A percentile compares a stretch with the other conserved stretches of the same genome.
phyloP scores from a whole-genome alignment of 1,140 invertebrate species.

The Macrobrachium nipponense region DNA sequence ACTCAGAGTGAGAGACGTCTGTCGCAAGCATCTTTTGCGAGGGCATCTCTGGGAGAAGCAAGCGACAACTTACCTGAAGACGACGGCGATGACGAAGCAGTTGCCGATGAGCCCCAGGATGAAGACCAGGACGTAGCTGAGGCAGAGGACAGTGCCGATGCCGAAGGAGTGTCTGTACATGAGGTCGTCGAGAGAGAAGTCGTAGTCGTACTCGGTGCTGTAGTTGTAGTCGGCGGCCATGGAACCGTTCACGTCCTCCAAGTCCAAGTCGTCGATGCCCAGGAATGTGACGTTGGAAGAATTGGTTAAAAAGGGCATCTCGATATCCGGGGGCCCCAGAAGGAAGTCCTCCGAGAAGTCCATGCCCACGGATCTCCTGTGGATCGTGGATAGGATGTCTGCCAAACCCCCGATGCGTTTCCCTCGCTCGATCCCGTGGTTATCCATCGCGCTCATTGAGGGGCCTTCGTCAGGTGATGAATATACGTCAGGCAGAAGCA shows the following conservation, averaged over 20 bases:
- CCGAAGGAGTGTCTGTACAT: slow-evolving; percentile 64
- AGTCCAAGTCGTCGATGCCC: neutral
- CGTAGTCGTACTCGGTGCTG: slow-evolving; percentile 28
- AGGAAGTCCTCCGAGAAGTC: too few species aligned
- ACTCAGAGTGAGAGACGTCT: too few species aligned
- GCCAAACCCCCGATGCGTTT: too few species aligned
- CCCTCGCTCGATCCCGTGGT: too few species aligned
- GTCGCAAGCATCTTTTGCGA: too few species aligned
- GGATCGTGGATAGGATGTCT: too few species aligned
- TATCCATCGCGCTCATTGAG: too few species aligned
- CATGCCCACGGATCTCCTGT: too few species aligned
- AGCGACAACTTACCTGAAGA: slow-evolving; percentile 66
- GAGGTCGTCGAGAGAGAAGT: slow-evolving; percentile 23
- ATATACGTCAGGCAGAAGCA: too few species aligned
- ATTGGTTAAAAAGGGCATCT: too few species aligned
- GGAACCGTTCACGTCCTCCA: neutral
- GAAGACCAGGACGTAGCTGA: slow-evolving; percentile 67
- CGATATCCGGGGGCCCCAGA: too few species aligned
- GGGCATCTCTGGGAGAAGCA: neutral
- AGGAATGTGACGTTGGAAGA: neutral
- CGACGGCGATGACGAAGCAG: slow-evolving; percentile 71
- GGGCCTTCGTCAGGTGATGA: too few species aligned
- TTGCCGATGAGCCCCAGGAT: slow-evolving; percentile 71
- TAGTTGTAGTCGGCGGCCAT: neutral
- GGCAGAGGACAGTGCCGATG: slow-evolving; percentile 66